Evolutionary conservation across 2,113 vertebrate genomes (phyloP).

Genomic region (Neogobius melanostomus): DNA sequence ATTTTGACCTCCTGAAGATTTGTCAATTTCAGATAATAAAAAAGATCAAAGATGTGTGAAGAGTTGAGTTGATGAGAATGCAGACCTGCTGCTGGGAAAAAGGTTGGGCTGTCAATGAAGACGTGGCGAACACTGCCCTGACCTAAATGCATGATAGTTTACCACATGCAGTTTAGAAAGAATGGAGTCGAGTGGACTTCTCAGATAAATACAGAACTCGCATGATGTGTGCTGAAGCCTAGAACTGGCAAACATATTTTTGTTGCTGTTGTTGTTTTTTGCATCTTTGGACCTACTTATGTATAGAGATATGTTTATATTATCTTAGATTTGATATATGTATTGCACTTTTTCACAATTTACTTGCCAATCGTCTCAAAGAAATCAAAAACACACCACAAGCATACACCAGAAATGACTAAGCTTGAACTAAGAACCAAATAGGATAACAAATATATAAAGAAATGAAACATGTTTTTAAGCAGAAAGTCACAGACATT

Average conservation of each 20-base stretch:
- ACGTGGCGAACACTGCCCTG: neutral
- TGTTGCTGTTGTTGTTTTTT: neutral
- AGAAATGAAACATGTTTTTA: too few species aligned
- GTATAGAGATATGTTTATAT: too few species aligned
- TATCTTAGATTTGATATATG: too few species aligned
- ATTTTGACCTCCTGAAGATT: neutral
- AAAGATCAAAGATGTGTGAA: slow-evolving; percentile 4
- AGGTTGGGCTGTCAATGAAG: neutral
- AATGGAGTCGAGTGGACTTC: neutral
- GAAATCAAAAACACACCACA: too few species aligned
- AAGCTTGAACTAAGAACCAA: too few species aligned
- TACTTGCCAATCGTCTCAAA: too few species aligned
- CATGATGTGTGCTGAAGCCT: neutral
- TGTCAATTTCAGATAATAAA: slow-evolving; percentile 4
- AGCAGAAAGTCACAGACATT: too few species aligned
- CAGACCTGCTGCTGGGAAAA: neutral
- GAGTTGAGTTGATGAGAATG: neutral
- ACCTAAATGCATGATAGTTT: neutral
- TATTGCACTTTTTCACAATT: too few species aligned
- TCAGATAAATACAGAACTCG: neutral
- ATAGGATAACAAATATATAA: too few species aligned
- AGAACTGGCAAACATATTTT: neutral
- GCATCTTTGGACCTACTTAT: neutral
- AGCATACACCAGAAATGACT: too few species aligned
- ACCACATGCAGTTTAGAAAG: slow-evolving; percentile 2